Percentiles rank a stretch among this genome's conserved stretches.
phyloP scores from a whole-genome alignment of 2,113 vertebrate genomes.

The Poeciliopsis turrubarensis region DNA sequence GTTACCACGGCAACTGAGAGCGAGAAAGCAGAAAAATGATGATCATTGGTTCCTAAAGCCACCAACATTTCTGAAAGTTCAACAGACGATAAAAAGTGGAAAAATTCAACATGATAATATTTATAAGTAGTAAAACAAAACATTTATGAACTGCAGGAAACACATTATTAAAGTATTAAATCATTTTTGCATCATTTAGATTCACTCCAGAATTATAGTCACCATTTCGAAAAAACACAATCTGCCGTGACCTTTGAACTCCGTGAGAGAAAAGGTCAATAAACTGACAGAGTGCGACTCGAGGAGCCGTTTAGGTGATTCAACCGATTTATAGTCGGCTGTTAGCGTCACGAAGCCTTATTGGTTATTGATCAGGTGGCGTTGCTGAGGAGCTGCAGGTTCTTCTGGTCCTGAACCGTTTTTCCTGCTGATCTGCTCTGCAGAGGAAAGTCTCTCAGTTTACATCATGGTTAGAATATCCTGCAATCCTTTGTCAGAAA shows the following conservation, averaged over 20 bases:
- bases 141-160: no score
- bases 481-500: conserved; percentile 7
- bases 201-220: not conserved
- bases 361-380: conserved; percentile 73
- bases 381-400: conserved; percentile 54
- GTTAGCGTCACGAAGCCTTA: conserved; percentile 67
- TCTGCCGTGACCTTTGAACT: not conserved
- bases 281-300: conserved; percentile 38
- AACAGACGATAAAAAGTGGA: no score
- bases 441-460: conserved; percentile 2
- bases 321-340: conserved; percentile 44
- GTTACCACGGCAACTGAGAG: no score
- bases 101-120: no score
- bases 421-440: conserved; percentile 38
- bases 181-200: not conserved
- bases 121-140: no score
- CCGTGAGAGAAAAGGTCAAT: conserved; percentile 48
- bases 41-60: no score
- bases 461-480: conserved; percentile 11
- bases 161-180: not conserved
- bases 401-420: conserved; percentile 51
- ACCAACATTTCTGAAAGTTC: no score
- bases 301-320: conserved; percentile 42
- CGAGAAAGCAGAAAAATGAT: no score
- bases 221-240: not conserved